These are phyloP conservation scores for Enteromius unitaeniatus DNA, from an alignment of 2,797 vertebrate genomes.

Conservation along the genomic window DNA sequence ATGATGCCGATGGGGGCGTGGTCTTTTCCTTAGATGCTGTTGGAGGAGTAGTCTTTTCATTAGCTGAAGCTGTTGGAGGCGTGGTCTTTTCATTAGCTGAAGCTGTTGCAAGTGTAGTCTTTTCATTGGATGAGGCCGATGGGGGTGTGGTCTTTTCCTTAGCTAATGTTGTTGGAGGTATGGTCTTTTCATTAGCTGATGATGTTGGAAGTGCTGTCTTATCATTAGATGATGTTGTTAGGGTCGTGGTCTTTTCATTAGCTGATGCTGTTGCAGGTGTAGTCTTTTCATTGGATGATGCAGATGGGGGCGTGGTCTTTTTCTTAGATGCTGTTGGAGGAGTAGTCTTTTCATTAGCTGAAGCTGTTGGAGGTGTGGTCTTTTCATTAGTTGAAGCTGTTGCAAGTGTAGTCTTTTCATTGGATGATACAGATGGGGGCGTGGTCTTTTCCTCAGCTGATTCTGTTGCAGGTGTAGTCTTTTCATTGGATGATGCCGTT, in stretches of 20 bases:
- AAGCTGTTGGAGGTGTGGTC: background rate
- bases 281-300: background rate
- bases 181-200: background rate
- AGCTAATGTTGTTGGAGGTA: background rate
- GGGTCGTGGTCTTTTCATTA: background rate
- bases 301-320: background rate
- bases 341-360: background rate
- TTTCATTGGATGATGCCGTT: background rate
- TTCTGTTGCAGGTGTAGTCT: rapidly evolving
- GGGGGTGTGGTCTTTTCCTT: background rate
- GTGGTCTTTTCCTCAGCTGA: too few relatives aligned
- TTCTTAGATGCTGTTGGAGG: background rate
- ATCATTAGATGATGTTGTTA: background rate
- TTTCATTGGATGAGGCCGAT: background rate
- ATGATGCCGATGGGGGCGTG: too few relatives aligned
- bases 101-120: background rate
- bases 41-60: background rate
- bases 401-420: background rate
- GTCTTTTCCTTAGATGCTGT: too few relatives aligned
- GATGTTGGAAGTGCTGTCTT: background rate
- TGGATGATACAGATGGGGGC: too few relatives aligned
- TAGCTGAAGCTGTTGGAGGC: background rate
- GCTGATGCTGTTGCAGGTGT: background rate
- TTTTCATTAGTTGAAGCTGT: background rate
- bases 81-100: background rate